Base-by-base conservation (phyloP, 2,797 vertebrate genomes). In the Sebastiscus tertius region DNA sequence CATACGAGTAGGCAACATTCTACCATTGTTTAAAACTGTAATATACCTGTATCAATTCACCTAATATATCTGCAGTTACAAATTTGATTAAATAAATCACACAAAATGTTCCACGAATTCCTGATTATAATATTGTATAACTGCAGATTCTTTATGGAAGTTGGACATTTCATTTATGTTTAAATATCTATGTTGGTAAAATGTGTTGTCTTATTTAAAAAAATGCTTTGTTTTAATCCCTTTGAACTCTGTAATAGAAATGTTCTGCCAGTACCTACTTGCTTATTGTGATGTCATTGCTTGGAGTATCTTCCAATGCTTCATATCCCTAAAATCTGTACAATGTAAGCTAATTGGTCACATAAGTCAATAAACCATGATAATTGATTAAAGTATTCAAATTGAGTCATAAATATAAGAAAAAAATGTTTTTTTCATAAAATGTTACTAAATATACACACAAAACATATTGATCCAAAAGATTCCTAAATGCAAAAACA, bases 401-500 rank as follows among this genome's bases (percentile, higher is more conserved):
- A 46, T 46, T 18, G 14, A 16, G 16, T 46, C 42, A 46, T 46
- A 8, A 46, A 46, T 46, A 46, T 3, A 46, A 14, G 5, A 39
- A 36, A 36, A 26, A 34, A 0, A 36, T 36, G 0, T 36, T 39
- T 36, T 36, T 39, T 39, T 39, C 36, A 39, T 13, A 39, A 39
- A 42, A 42, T 42, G 39, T 42, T 42, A 42, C 39, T 42, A 42
- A 42, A 39, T 13, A 42, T 39, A 31, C 6, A 39, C 14, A 42
- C 39, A 14, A 42, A 42, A 42, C 14, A 42, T 7, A 6, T 42
- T 3, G 14, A 42, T 42, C 39, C 14, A 42, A 42, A 42, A 42
- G 6, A 42, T 42, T 42, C 0, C 39, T 42, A 42, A 42, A 0
- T 42, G 39, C 14, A 1, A 42, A 42, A 42, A 42, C 13, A 42